phyloP scores from a whole-genome alignment of 2,113 vertebrate genomes.

The Arvicanthis niloticus region DNA sequence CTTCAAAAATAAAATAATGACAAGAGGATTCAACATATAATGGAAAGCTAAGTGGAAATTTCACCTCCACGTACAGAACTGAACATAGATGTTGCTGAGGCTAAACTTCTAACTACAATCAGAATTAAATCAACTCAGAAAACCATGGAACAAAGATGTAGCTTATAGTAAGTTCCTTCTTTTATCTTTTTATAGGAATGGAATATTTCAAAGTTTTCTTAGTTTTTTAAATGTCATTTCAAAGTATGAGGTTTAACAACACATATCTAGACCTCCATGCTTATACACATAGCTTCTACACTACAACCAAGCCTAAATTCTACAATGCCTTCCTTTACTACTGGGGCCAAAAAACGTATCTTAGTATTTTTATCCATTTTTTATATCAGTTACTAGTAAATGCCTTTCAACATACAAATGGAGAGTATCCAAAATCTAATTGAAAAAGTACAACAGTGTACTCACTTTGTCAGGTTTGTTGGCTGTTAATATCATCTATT shows the following conservation, averaged over 20 bases:
- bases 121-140: not conserved
- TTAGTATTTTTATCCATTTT: not conserved
- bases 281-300: not conserved
- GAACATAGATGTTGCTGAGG: not conserved
- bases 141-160: not conserved
- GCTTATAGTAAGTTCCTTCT: not conserved
- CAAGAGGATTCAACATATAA: not conserved
- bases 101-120: not conserved
- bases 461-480: too few relatives aligned
- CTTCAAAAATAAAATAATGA: conserved; percentile 52
- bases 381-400: not conserved
- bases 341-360: not conserved
- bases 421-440: not conserved
- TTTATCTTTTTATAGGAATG: not conserved
- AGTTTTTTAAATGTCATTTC: not conserved
- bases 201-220: not conserved
- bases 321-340: not conserved
- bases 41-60: conserved; percentile 6
- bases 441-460: not conserved
- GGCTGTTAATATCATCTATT: not conserved
- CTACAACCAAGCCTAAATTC: not conserved
- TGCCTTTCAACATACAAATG: not conserved
- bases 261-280: not conserved
- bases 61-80: not conserved
- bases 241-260: not conserved